Percentiles rank a stretch among this genome's conserved stretches.
phyloP scores from a whole-genome alignment of 2,888 invertebrate genomes.

The Protophormia terraenovae region DNA sequence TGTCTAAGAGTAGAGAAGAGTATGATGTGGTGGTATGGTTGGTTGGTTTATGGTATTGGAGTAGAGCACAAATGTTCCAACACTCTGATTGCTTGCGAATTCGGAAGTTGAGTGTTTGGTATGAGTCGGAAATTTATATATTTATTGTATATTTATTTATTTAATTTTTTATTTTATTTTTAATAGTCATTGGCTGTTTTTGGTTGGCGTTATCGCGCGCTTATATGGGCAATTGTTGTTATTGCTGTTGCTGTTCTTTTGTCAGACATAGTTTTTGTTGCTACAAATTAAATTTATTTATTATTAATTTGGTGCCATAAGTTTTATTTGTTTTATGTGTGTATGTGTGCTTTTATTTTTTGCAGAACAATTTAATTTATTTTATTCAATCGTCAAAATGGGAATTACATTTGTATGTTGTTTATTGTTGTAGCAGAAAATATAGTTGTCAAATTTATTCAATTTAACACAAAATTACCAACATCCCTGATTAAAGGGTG shows the following conservation, averaged over 20 bases:
- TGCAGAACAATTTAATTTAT: not conserved
- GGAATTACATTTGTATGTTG: not conserved
- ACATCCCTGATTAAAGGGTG: not conserved
- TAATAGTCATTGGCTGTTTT: not conserved
- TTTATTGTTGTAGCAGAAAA: too few species aligned
- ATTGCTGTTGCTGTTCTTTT: not conserved
- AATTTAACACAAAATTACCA: not conserved
- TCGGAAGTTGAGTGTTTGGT: slow-evolving; percentile 73
- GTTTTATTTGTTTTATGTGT: not conserved
- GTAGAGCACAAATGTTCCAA: not conserved
- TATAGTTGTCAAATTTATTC: not conserved
- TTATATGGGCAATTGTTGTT: not conserved
- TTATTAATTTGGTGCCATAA: not conserved
- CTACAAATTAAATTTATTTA: not conserved
- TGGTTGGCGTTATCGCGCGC: not conserved
- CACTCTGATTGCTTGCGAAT: slow-evolving; percentile 49
- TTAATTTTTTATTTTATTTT: not conserved
- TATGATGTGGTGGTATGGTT: too few species aligned
- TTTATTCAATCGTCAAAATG: not conserved
- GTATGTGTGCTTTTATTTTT: not conserved
- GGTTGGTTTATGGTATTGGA: too few species aligned
- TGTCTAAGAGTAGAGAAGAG: not conserved
- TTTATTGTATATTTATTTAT: slow-evolving; percentile 65
- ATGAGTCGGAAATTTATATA: slow-evolving; percentile 71
- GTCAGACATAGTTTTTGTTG: not conserved